Percentiles rank a stretch among this genome's conserved stretches.
phyloP scores from a whole-genome alignment of 2,797 vertebrate genomes.

The Anniella stebbinsi region DNA sequence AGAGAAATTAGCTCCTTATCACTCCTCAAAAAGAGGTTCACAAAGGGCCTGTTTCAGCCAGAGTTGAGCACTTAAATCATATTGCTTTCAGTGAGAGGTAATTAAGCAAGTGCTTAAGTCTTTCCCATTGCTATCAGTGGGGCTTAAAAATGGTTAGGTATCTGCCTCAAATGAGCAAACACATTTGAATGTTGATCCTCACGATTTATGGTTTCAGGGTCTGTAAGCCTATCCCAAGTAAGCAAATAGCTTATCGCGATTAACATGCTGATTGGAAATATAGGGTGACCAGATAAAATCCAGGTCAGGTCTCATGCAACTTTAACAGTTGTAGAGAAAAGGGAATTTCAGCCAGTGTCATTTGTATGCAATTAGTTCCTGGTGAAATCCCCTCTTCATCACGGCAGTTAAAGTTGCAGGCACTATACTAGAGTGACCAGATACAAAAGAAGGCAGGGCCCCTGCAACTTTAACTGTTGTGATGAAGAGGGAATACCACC shows the following conservation, averaged over 20 bases:
- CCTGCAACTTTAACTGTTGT: no score
- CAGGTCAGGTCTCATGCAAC: no score
- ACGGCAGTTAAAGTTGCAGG: no score
- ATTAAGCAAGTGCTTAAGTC: neutral
- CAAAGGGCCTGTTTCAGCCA: neutral
- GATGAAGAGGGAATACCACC: no score
- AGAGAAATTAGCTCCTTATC: constrained; percentile 2
- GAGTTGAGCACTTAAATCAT: neutral
- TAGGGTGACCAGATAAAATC: no score
- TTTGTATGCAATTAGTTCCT: no score
- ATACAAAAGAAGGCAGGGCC: no score
- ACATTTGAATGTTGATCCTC: neutral
- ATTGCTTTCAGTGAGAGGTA: neutral
- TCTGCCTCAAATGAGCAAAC: neutral
- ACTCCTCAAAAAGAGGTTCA: neutral
- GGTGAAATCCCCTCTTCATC: no score
- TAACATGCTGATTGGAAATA: neutral
- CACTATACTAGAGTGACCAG: no score
- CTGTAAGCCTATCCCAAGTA: neutral
- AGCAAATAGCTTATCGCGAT: neutral
- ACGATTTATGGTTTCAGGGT: neutral
- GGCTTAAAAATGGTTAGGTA: neutral
- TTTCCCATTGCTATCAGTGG: neutral
- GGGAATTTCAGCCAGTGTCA: no score
- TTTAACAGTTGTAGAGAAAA: no score